phyloP scores from a whole-genome alignment of 2,113 vertebrate genomes.

The Bubo blakistoni region DNA sequence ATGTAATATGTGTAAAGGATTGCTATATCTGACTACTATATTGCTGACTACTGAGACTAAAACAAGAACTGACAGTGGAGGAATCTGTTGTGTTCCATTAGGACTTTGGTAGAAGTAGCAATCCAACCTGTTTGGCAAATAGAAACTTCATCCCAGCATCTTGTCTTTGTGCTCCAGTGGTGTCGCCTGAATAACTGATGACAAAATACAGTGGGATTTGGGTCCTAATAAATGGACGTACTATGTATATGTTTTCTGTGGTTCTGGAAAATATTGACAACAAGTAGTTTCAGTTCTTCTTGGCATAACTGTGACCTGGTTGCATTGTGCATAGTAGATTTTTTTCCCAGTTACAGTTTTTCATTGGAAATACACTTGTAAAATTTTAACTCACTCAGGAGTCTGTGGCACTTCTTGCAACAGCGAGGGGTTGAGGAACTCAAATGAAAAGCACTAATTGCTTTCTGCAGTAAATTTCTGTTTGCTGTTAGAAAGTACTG shows the following conservation, averaged over 20 bases:
- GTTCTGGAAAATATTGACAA: neutral
- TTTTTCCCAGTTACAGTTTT: neutral
- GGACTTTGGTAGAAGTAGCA: neutral
- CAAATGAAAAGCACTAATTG: neutral
- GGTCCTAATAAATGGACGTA: neutral
- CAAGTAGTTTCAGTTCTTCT: neutral
- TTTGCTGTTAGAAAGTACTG: neutral
- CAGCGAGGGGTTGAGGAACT: neutral
- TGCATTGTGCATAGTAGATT: neutral
- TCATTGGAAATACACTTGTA: neutral
- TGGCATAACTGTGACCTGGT: neutral
- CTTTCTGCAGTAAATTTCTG: neutral
- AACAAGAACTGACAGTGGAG: neutral
- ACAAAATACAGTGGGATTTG: neutral
- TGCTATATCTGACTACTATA: neutral
- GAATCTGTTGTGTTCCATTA: neutral
- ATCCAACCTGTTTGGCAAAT: neutral
- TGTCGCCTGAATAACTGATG: neutral
- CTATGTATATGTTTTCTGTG: neutral
- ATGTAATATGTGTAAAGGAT: neutral
- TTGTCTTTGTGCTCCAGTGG: neutral
- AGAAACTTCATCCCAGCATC: neutral
- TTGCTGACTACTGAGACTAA: neutral
- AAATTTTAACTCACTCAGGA: neutral
- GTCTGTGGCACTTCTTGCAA: neutral